Conservation (phyloP, 1,140 invertebrate genomes). For the Holcopasites calliopsidis region DNA sequence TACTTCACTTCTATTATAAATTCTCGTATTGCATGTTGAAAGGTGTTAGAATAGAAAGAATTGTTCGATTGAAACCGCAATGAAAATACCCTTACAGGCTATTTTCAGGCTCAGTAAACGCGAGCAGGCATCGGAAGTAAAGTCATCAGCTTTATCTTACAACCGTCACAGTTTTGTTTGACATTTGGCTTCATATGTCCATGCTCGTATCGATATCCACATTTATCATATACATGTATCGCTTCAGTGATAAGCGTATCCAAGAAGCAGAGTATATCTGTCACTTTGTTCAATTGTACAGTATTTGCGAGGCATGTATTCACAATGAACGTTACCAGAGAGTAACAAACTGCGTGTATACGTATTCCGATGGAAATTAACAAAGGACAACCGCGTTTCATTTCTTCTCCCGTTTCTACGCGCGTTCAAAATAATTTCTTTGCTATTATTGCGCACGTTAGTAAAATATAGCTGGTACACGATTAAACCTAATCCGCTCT, state of each 20-base stretch:
- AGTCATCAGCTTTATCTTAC: constrained; percentile 33
- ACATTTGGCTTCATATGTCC: constrained; percentile 32
- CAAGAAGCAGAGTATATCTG: constrained; percentile 32
- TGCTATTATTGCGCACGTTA: constrained; percentile 11
- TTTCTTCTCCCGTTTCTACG: not conserved
- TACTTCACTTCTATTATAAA: not conserved
- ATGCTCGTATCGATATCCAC: constrained; percentile 30
- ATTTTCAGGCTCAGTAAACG: not conserved
- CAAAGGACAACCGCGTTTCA: constrained; percentile 3
- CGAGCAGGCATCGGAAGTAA: not conserved
- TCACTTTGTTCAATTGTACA: constrained; percentile 28
- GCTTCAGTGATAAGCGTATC: constrained; percentile 23
- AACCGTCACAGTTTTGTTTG: constrained; percentile 42
- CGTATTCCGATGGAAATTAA: constrained; percentile 7
- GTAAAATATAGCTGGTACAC: constrained; percentile 3
- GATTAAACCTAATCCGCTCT: constrained; percentile 8
- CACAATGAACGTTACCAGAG: constrained; percentile 34
- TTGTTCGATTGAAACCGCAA: too few relatives aligned
- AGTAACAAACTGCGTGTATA: not conserved
- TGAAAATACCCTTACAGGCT: too few relatives aligned
- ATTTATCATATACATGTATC: constrained; percentile 42
- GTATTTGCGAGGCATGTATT: constrained; percentile 26
- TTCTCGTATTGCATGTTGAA: not conserved
- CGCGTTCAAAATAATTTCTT: constrained; percentile 23
- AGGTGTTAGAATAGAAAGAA: too few relatives aligned